Conservation (phyloP, 1,140 invertebrate genomes). For the Potamilus streckersoni region DNA sequence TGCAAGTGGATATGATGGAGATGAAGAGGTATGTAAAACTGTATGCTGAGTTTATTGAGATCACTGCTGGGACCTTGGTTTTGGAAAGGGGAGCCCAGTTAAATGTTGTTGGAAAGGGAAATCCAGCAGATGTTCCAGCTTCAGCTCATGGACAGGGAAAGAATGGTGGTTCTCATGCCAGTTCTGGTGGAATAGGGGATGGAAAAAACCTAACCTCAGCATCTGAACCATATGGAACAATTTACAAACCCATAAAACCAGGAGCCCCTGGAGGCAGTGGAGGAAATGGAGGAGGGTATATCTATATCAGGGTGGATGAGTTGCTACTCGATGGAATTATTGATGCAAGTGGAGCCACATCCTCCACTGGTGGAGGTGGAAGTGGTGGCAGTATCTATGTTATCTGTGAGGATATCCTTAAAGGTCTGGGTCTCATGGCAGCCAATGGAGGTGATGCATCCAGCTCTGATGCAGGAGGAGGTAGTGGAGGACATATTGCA, state of each 20-base stretch:
- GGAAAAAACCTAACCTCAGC: conserved; percentile 23
- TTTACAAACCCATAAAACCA: conserved; percentile 39
- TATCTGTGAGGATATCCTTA: conserved; percentile 33
- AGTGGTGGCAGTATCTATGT: conserved; percentile 57
- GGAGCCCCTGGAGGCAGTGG: conserved; percentile 46
- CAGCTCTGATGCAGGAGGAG: conserved; percentile 38
- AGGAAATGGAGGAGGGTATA: conserved; percentile 47
- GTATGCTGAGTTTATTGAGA: conserved; percentile 35
- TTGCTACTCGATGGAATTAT: conserved; percentile 49
- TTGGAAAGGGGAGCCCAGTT: conserved; percentile 46
- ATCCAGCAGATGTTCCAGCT: conserved; percentile 29
- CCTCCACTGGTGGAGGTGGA: conserved; percentile 44
- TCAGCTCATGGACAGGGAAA: conserved; percentile 29
- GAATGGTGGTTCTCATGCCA: conserved; percentile 52
- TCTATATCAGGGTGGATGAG: conserved; percentile 38
- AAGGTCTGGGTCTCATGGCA: conserved; percentile 46
- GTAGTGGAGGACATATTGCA: conserved; percentile 56
- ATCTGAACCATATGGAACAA: conserved; percentile 45
- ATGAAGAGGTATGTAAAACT: conserved; percentile 49
- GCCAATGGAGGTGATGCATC: conserved; percentile 44
- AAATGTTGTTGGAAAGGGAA: conserved; percentile 39
- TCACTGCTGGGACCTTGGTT: conserved; percentile 43
- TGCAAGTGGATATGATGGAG: conserved; percentile 44
- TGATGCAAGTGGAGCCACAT: conserved; percentile 37
- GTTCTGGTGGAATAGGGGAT: conserved; percentile 44